Evolutionary conservation across 2,888 invertebrate genomes (phyloP), one percentile per base, ranked within the genome.

Genomic region (Campoplex nolae): DNA sequence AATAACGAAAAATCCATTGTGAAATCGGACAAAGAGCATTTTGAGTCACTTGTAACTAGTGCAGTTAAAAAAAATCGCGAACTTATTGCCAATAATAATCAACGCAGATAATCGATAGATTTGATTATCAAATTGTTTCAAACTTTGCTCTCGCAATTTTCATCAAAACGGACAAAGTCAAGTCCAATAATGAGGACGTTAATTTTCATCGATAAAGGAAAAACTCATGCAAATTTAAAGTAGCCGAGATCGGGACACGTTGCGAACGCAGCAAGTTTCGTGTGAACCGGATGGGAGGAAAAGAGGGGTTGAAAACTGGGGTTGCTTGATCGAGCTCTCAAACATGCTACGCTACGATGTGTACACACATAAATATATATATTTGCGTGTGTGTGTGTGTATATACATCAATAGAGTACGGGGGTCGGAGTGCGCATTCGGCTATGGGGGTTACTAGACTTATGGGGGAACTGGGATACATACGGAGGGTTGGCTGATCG

Each of bases 371-470:
- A 70, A 11, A 58, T 71, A 71, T 32, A 62, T 42, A 42, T 45
- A 45, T 32, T 42, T 32, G 35, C 28, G 38, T 68, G 13, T 76
- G 13, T 77, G 0, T 65, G 35, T 32, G 9, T 76, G 16, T 68
- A 42, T 68, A 38, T 54, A 67, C 67, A 51, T 67, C 16, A 32
- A 23, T 23, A 71, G 8, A 71, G 23, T 42, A 68, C 23, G 42
- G 23, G 35, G 42, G 28, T 28, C 28, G 42, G 56, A 45, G 67
- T 77, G 32, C 65, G 75, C 65, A 48, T 32, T 51, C 85, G 71
- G 83, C 87, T 76, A 88, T 88, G 88, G 88, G 88, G 88, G 83
- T 88, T 88, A 80, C 79, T 82, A 38, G 75, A 68, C 75, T 80
- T 80, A 85, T 85, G 77, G 85, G 80, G 86, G 85, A 79, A 82